Evolutionary conservation across 2,113 vertebrate genomes (phyloP).

Genomic region (Grus americana): DNA sequence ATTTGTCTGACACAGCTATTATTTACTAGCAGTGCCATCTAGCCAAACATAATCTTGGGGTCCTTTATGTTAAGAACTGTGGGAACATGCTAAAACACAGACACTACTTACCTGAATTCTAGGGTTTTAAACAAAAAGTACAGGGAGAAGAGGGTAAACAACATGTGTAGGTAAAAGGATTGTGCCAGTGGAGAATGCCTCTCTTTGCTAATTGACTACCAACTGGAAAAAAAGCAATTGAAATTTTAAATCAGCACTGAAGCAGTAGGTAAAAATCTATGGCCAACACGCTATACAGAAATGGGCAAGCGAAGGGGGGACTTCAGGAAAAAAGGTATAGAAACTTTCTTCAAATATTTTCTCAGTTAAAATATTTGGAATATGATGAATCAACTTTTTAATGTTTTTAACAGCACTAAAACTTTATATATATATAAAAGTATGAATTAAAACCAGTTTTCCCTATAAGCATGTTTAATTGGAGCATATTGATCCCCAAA

Average conservation of each 20-base stretch:
- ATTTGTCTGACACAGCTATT: not conserved
- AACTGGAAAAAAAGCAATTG: not conserved
- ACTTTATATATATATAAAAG: not conserved
- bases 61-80: not conserved
- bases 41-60: not conserved
- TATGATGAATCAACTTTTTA: not conserved
- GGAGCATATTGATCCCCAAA: not conserved
- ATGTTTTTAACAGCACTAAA: not conserved
- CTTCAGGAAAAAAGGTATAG: not conserved
- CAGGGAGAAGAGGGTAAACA: not conserved
- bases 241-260: not conserved
- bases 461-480: not conserved
- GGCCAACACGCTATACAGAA: not conserved
- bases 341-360: not conserved
- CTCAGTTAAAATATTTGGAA: not conserved
- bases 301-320: not conserved
- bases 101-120: not conserved
- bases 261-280: not conserved
- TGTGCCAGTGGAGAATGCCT: not conserved
- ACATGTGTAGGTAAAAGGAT: not conserved
- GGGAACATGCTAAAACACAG: not conserved
- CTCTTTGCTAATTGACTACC: not conserved
- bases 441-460: not conserved
- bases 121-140: not conserved
- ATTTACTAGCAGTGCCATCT: not conserved